phyloP scores from a whole-genome alignment of 1,140 invertebrate genomes.

The Gonioctena quinquepunctata region DNA sequence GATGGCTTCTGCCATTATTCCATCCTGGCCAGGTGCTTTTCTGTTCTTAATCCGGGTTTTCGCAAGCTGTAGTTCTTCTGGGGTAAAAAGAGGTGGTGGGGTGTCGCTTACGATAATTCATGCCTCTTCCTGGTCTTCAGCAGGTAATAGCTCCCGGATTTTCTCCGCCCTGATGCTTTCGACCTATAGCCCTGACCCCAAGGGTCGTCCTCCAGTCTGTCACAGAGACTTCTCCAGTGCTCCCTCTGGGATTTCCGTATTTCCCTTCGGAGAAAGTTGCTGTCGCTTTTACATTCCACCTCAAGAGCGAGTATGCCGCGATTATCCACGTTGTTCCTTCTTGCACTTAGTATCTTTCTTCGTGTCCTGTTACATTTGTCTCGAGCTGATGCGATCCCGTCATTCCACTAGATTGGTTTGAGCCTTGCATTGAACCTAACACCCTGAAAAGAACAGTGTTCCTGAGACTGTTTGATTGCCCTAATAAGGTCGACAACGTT shows the following conservation, averaged over 20 bases:
- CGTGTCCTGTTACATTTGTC: not conserved
- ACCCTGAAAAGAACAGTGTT: not conserved
- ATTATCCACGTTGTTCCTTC: not conserved
- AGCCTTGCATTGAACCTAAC: not conserved
- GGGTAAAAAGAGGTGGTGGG: not conserved
- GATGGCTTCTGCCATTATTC: not conserved
- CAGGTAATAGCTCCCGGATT: not conserved
- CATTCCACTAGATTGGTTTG: not conserved
- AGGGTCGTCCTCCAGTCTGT: not conserved
- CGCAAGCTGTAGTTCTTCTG: not conserved
- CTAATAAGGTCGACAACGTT: not conserved
- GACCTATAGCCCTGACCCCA: not conserved
- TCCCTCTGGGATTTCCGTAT: not conserved
- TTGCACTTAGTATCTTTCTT: not conserved
- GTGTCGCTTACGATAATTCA: no score
- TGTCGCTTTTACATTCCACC: not conserved
- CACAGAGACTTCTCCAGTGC: not conserved
- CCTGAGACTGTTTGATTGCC: not conserved
- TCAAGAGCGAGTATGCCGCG: not conserved
- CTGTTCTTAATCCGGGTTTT: not conserved
- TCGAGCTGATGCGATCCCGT: not conserved
- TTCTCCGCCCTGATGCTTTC: not conserved
- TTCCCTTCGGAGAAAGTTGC: not conserved
- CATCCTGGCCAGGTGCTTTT: not conserved
- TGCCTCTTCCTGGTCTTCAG: not conserved